Conservation (phyloP, 2,113 vertebrate genomes). For the Globicephala melas region DNA sequence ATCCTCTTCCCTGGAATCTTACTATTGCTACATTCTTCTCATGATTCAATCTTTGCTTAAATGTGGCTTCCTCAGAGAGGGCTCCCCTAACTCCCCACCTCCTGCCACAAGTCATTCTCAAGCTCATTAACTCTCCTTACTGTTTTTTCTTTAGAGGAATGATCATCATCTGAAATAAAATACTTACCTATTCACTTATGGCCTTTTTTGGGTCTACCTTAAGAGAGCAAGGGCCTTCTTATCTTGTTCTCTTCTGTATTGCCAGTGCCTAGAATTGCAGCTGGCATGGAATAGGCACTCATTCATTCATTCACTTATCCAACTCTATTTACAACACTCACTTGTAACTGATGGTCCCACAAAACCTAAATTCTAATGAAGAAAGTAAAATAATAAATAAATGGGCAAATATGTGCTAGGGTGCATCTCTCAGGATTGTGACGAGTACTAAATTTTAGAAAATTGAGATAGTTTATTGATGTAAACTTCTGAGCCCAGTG, state of each 20-base stretch:
- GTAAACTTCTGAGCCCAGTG: neutral
- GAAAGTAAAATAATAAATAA: neutral
- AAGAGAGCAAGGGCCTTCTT: neutral
- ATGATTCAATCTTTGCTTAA: neutral
- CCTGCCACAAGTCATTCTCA: neutral
- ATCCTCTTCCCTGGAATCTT: neutral
- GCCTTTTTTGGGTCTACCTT: neutral
- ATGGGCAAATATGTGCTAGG: neutral
- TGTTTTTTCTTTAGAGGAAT: neutral
- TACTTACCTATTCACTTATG: neutral
- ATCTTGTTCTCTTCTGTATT: neutral
- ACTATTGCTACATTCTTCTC: neutral
- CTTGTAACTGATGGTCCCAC: neutral
- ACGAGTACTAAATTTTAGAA: neutral
- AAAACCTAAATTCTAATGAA: neutral
- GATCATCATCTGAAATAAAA: neutral
- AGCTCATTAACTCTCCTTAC: neutral
- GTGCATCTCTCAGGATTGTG: neutral
- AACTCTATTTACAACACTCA: neutral
- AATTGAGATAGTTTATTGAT: neutral
- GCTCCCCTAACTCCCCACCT: rapidly evolving
- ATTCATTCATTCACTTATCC: neutral
- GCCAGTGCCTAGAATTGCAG: neutral
- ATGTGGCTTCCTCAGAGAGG: neutral
- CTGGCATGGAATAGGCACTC: neutral